Base-by-base conservation (phyloP, 1,140 invertebrate genomes). In the Psilanteris sp. region DNA sequence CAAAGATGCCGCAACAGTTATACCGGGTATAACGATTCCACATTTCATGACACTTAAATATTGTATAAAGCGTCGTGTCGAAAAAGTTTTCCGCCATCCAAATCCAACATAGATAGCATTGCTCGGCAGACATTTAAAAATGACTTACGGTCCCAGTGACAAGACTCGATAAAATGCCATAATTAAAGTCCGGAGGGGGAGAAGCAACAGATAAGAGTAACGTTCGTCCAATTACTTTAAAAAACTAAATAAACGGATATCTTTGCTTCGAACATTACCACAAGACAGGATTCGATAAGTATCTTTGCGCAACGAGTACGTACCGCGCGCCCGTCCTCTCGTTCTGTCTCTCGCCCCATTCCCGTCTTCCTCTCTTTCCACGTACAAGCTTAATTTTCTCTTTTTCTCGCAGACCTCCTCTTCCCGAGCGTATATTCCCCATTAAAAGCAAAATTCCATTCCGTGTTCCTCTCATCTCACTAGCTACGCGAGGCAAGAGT, bases 391-490 rank as follows among this genome's bases (percentile, higher is more conserved):
- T 66, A 61, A 44, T 70, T 66, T 70, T 71, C 52, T 75, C 76
- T 75, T 72, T 70, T 77, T 66, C 61, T 67, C 48, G 16, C 26
- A 37, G 62, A 34, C 41, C 79, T 81, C 72, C 46, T 80, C 81
- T 79, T 62, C 37, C 66, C 67, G 71, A 76, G 81, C 77, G 76
- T 84, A n/a, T n/a, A 82, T 85, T 82, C 79, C 79, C 85, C 85
- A 87, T 88, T 88, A 88, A 85, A 87, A 83, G 85, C 84, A 81
- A 86, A 88, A 88, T 88, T 88, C 85, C 85, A 83, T 80, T 70
- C 82, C 83, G 80, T 82, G 82, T 81, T 80, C 68, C 79, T 77
- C 78, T 77, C 81, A 66, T 81, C 77, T 77, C 57, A 72, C 79
- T 62, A 34, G 77, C 57, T 43, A 66, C 76, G 52, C 77, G 70